phyloP scores from a whole-genome alignment of 1,140 invertebrate species.

The Ptiloglossa arizonensis region DNA sequence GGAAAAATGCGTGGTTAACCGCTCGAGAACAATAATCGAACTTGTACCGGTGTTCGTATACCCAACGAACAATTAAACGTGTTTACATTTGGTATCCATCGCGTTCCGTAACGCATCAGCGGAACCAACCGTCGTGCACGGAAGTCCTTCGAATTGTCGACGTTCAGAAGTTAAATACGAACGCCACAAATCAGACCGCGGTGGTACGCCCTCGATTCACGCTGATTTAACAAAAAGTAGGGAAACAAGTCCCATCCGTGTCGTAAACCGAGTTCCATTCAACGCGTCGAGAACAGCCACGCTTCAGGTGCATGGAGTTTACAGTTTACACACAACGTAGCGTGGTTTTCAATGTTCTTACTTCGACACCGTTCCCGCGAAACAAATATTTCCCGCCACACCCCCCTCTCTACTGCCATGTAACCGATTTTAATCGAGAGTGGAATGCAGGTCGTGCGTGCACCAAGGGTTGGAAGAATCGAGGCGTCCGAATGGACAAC shows the following conservation, averaged over 20 bases:
- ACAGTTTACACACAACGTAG: background rate
- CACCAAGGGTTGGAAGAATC: conserved; percentile 4
- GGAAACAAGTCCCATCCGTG: background rate
- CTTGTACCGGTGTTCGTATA: too few species aligned
- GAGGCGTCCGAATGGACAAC: conserved; percentile 25
- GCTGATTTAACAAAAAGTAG: background rate
- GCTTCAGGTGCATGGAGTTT: background rate
- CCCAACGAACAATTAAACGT: too few species aligned
- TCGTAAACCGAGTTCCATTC: background rate
- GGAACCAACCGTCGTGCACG: too few species aligned
- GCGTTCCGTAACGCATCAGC: too few species aligned
- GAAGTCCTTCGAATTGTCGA: too few species aligned
- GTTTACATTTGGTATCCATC: too few species aligned
- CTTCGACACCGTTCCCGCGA: background rate
- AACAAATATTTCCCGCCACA: background rate
- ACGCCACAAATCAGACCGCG: too few species aligned
- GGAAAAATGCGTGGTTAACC: too few species aligned
- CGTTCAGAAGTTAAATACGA: too few species aligned
- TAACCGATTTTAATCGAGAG: background rate
- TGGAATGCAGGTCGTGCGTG: conserved; percentile 4
- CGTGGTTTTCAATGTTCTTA: background rate
- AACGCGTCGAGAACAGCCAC: background rate
- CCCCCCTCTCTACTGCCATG: background rate
- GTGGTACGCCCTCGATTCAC: too few species aligned
- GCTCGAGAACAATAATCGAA: too few species aligned